Conservation (phyloP, 2,888 invertebrate genomes). For the Alsophila aescularia region DNA sequence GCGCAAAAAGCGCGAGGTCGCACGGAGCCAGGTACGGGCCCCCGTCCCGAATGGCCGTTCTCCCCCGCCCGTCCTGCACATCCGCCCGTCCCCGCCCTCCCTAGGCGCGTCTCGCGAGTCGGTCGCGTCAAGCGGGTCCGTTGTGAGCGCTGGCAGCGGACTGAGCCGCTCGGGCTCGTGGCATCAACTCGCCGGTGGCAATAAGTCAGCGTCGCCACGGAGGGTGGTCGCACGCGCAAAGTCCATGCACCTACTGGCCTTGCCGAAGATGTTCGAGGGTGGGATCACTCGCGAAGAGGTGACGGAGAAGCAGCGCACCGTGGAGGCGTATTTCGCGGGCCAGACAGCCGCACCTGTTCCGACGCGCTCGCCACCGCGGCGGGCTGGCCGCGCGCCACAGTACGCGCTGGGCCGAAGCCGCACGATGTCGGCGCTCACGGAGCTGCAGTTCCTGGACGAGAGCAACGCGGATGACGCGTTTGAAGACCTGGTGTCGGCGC, state of each 20-base stretch:
- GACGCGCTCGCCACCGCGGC: slow-evolving; percentile 57
- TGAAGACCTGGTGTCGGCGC: slow-evolving; percentile 91
- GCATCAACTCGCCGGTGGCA: slow-evolving; percentile 87
- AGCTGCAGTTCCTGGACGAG: slow-evolving; percentile 88
- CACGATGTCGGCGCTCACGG: slow-evolving; percentile 90
- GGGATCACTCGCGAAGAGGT: slow-evolving; percentile 88
- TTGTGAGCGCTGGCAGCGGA: slow-evolving; percentile 56
- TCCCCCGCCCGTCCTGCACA: slow-evolving; percentile 60
- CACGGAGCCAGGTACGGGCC: slow-evolving; percentile 65
- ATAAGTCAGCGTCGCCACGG: slow-evolving; percentile 71
- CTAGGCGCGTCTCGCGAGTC: slow-evolving; percentile 69
- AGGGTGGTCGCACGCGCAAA: slow-evolving; percentile 85
- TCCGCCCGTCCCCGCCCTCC: slow-evolving; percentile 49
- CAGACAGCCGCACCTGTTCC: slow-evolving; percentile 38
- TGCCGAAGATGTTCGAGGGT: slow-evolving; percentile 93
- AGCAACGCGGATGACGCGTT: slow-evolving; percentile 94
- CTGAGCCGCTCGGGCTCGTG: slow-evolving; percentile 90
- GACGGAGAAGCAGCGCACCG: slow-evolving; percentile 88
- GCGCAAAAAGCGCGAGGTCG: slow-evolving; percentile 53
- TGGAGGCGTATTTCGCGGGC: slow-evolving; percentile 89
- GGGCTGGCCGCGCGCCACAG: slow-evolving; percentile 62
- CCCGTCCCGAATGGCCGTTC: slow-evolving; percentile 58
- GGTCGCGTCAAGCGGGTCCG: slow-evolving; percentile 62
- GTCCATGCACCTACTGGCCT: slow-evolving; percentile 89
- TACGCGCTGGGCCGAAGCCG: slow-evolving; percentile 88